Evolutionary conservation across 2,888 invertebrate genomes (phyloP).

Genomic region (Lepidocyrtoides sp.): DNA sequence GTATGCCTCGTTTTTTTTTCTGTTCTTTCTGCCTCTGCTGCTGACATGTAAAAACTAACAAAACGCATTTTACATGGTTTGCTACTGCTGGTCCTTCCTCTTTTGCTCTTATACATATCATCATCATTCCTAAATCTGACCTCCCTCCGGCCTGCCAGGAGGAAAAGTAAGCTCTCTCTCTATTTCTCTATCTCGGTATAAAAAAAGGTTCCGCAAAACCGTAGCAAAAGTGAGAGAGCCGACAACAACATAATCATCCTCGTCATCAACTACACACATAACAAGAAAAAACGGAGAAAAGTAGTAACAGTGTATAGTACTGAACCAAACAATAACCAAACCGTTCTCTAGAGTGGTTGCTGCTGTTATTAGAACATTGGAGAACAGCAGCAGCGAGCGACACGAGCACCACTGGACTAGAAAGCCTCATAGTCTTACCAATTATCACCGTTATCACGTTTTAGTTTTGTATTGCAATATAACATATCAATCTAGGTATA

Average conservation of each 20-base stretch:
- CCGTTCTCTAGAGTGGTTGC: conserved; percentile 7
- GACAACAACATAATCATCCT: conserved; percentile 65
- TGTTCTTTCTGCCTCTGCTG: conserved; percentile 36
- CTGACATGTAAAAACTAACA: conserved; percentile 74
- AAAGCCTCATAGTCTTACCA: conserved; percentile 23
- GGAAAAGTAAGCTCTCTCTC: conserved; percentile 59
- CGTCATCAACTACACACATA: conserved; percentile 9
- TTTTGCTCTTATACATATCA: conserved; percentile 63
- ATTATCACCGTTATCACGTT: conserved; percentile 14
- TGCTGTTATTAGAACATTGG: conserved; percentile 28
- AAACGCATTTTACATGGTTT: conserved; percentile 67
- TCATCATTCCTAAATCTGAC: conserved; percentile 75
- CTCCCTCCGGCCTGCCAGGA: conserved; percentile 70
- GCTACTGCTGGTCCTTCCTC: conserved; percentile 68
- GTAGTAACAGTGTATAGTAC: not conserved
- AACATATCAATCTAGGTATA: not conserved
- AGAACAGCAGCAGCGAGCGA: conserved; percentile 10
- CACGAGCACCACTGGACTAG: not conserved
- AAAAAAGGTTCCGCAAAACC: conserved; percentile 54
- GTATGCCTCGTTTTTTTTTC: not conserved
- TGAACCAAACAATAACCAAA: conserved; percentile 9
- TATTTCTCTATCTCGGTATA: not conserved
- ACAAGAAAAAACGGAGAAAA: not conserved
- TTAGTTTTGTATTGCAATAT: not conserved
- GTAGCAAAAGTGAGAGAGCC: conserved; percentile 52